Conservation (phyloP, 2,888 invertebrate species). For the Drosophila borealis region DNA sequence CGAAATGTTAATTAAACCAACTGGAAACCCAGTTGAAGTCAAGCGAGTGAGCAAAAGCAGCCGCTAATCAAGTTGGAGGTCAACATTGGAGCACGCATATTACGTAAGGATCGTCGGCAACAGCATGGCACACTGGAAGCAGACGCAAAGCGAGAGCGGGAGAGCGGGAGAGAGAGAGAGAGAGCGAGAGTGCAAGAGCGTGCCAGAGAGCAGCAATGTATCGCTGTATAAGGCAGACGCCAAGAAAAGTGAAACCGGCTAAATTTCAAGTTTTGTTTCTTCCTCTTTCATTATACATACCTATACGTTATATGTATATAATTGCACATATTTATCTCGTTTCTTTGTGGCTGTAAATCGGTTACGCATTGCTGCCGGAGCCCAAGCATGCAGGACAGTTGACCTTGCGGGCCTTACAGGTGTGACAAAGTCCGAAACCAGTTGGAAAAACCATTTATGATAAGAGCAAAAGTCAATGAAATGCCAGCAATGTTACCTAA, state of each 20-base stretch:
- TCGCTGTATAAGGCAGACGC: constrained; percentile 15
- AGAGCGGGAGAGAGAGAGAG: constrained; percentile 1
- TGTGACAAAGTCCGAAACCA: constrained; percentile 47
- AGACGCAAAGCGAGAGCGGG: neutral
- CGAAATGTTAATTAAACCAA: constrained; percentile 71
- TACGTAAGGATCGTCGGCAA: constrained; percentile 63
- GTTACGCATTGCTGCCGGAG: neutral
- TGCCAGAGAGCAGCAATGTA: neutral
- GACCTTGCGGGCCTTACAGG: constrained; percentile 55
- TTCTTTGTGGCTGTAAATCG: neutral
- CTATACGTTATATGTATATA: neutral
- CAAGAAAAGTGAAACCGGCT: constrained; percentile 66
- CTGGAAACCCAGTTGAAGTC: constrained; percentile 52
- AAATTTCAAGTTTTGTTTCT: constrained; percentile 41
- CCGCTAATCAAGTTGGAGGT: constrained; percentile 79
- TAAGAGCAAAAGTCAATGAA: constrained; percentile 76
- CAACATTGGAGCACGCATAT: constrained; percentile 54
- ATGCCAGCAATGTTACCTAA: constrained; percentile 73
- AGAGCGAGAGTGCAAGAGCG: neutral
- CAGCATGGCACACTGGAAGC: neutral
- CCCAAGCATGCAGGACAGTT: constrained; percentile 43
- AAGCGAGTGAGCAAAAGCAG: constrained; percentile 43
- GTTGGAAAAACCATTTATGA: constrained; percentile 63
- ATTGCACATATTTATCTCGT: neutral
- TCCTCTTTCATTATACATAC: constrained; percentile 1